A percentile compares a stretch with the other conserved stretches of the same genome.
These are phyloP conservation scores for Drosophila pseudotalamancana DNA, from an alignment of 2,888 invertebrate species.

Conservation along the genomic window DNA sequence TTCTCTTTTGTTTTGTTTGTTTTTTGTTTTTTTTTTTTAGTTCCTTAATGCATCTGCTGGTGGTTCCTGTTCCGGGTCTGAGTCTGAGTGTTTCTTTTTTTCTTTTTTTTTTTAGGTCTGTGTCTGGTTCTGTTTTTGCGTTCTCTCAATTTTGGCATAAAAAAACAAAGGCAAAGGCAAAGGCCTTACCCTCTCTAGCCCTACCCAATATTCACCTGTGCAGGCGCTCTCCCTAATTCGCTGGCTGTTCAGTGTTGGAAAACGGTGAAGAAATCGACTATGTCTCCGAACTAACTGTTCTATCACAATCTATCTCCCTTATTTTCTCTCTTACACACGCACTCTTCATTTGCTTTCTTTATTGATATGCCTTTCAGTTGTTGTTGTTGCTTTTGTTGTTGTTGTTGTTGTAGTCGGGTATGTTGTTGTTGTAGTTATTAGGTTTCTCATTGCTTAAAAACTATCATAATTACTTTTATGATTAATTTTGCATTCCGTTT, in stretches of 20 bases:
- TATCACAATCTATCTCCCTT: neutral
- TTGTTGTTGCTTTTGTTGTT: slow-evolving; percentile 7
- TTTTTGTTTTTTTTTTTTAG: too few relatives aligned
- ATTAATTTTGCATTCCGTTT: slow-evolving; percentile 18
- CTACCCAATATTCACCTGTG: slow-evolving; percentile 7
- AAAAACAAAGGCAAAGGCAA: too few relatives aligned
- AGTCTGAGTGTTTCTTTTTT: slow-evolving; percentile 5
- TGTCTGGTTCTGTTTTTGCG: slow-evolving; percentile 10
- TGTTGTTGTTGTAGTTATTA: slow-evolving; percentile 19
- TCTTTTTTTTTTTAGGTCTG: slow-evolving; percentile 15
- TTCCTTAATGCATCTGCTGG: slow-evolving; percentile 27
- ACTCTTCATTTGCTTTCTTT: slow-evolving; percentile 17
- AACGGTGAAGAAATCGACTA: neutral
- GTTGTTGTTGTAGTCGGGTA: neutral
- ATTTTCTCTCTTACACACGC: too few relatives aligned
- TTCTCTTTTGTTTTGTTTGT: too few relatives aligned
- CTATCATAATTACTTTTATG: slow-evolving; percentile 43
- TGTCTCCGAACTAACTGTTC: slow-evolving; percentile 7
- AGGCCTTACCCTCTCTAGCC: too few relatives aligned
- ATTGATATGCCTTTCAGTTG: slow-evolving; percentile 69
- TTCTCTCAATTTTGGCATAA: slow-evolving; percentile 16
- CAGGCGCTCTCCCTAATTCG: too few relatives aligned
- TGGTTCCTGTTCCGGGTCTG: slow-evolving; percentile 10
- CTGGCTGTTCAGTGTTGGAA: neutral
- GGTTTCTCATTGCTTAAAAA: slow-evolving; percentile 38